These are phyloP conservation scores for Hymenochirus boettgeri DNA, from an alignment of 2,113 vertebrate genomes.

Conservation along the genomic window DNA sequence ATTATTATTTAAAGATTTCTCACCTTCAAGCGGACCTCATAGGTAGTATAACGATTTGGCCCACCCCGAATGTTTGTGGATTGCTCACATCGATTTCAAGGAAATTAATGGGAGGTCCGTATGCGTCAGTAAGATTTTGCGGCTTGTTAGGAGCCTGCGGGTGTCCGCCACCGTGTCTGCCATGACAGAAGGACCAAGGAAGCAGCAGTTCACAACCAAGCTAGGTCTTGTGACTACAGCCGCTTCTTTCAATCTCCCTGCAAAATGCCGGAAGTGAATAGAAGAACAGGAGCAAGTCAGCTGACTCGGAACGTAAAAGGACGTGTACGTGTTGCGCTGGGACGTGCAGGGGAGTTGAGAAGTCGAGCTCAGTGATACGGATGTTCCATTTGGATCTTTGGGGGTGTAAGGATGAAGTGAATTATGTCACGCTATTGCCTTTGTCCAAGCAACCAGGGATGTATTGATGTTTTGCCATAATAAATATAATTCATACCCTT, in stretches of 20 bases:
- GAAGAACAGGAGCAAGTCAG: neutral
- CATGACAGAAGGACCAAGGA: conserved; percentile 62
- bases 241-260: conserved; percentile 52
- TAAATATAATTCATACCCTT: too few species aligned
- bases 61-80: conserved; percentile 89
- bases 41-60: conserved; percentile 87
- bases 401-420: too few species aligned
- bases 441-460: too few species aligned
- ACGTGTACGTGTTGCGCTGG: neutral
- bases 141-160: conserved; percentile 86
- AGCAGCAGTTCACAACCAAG: neutral
- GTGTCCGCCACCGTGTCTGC: conserved; percentile 91
- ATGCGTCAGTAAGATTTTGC: conserved; percentile 92
- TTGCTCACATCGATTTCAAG: conserved; percentile 95
- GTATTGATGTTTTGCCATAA: too few species aligned
- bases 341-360: too few species aligned
- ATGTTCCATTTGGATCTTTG: too few species aligned
- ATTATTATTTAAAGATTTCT: too few species aligned
- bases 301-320: neutral
- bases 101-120: conserved; percentile 97
- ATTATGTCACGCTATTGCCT: too few species aligned
- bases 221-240: conserved; percentile 59
- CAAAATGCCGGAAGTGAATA: conserved; percentile 20
- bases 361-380: neutral
- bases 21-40: conserved; percentile 97